Percentiles rank a stretch among this genome's conserved stretches.
Evolutionary conservation across 2,888 invertebrate genomes (phyloP).

Genomic region (Epistrophella euchroma): DNA sequence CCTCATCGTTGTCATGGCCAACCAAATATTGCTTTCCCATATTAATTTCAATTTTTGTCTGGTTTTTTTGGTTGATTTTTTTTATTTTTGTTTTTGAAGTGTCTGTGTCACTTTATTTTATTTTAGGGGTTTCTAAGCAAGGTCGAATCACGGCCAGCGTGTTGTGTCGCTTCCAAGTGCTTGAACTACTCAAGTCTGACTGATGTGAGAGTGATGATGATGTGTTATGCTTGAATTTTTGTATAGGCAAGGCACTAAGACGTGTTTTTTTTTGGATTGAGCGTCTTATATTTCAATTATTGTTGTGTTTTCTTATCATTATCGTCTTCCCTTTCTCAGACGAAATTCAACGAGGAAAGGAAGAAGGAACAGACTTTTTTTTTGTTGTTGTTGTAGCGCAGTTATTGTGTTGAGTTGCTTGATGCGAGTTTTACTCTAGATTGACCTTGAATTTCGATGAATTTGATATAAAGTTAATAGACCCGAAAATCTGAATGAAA

Average conservation of each 20-base stretch:
- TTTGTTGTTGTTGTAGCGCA: constrained; percentile 47
- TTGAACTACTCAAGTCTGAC: constrained; percentile 42
- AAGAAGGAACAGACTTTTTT: not conserved
- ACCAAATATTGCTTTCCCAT: constrained; percentile 32
- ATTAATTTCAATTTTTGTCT: constrained; percentile 22
- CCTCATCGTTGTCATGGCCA: not conserved
- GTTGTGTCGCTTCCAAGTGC: constrained; percentile 28
- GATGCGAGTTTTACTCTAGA: constrained; percentile 42
- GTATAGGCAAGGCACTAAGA: not conserved
- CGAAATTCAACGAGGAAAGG: constrained; percentile 4
- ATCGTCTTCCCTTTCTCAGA: constrained; percentile 1
- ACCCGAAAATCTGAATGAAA: constrained; percentile 64
- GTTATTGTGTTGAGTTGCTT: constrained; percentile 15
- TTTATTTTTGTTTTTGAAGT: not conserved
- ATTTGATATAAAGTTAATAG: constrained; percentile 67
- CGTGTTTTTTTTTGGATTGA: constrained; percentile 18
- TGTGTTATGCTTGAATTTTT: constrained; percentile 43
- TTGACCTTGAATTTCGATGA: constrained; percentile 71
- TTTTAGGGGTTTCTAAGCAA: constrained; percentile 30
- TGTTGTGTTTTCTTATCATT: constrained; percentile 39
- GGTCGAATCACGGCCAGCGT: constrained; percentile 7
- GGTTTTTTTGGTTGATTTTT: not conserved
- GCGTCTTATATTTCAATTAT: constrained; percentile 58
- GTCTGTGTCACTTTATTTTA: constrained; percentile 46
- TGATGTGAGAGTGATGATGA: constrained; percentile 41